A percentile compares a stretch with the other conserved stretches of the same genome.
These are phyloP conservation scores for Lysandra coridon DNA, from an alignment of 2,888 invertebrate species.

Conservation along the genomic window DNA sequence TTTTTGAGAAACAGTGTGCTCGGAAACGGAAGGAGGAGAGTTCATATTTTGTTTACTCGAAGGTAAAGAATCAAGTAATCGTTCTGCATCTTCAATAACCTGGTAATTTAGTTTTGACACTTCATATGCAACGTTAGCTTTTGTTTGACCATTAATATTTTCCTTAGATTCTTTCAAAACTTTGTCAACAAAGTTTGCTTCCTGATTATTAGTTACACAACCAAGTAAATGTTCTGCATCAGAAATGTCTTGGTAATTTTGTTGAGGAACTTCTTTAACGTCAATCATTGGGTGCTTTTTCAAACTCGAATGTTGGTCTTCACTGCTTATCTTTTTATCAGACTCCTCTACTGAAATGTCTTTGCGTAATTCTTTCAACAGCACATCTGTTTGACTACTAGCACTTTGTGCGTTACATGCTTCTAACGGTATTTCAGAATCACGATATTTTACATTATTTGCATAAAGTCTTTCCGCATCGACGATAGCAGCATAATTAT, in stretches of 20 bases:
- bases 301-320: neutral
- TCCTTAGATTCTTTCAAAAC: neutral
- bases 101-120: constrained; percentile 42
- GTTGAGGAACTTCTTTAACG: constrained; percentile 38
- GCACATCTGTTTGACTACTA: neutral
- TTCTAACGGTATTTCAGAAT: neutral
- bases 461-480: constrained; percentile 21
- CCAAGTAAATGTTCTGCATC: constrained; percentile 42
- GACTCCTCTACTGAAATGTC: neutral
- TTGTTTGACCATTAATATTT: neutral
- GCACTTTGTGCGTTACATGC: neutral
- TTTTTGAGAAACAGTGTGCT: neutral
- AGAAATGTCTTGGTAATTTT: constrained; percentile 43
- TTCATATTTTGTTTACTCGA: neutral
- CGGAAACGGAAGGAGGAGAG: neutral
- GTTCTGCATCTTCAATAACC: constrained; percentile 45
- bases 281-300: neutral
- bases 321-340: neutral
- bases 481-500: constrained; percentile 17
- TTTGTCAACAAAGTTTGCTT: neutral
- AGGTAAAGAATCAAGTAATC: constrained; percentile 39
- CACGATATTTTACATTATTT: neutral
- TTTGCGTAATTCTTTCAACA: neutral
- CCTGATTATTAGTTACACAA: constrained; percentile 2
- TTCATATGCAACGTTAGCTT: constrained; percentile 30